These are phyloP conservation scores for Halcyon senegalensis DNA, from an alignment of 2,113 vertebrate species.

Conservation along the genomic window DNA sequence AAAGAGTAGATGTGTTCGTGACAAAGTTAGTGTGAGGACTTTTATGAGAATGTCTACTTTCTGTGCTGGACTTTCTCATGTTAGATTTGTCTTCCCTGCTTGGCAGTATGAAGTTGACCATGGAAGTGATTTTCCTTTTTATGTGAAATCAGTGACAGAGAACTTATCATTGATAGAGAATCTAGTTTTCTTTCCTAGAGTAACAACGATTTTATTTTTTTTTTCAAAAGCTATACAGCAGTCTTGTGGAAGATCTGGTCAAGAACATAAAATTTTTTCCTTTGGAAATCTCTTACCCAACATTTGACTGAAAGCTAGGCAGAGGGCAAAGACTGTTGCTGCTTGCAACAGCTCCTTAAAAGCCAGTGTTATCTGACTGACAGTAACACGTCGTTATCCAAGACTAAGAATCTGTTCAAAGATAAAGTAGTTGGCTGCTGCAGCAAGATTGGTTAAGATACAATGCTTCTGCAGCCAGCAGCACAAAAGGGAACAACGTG, in stretches of 20 bases:
- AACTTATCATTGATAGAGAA: not conserved
- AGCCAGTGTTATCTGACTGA: not conserved
- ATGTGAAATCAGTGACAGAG: not conserved
- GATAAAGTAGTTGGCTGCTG: conserved; percentile 38
- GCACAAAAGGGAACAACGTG: conserved; percentile 14
- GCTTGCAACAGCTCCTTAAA: conserved; percentile 42
- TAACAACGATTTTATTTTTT: not conserved
- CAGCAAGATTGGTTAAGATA: conserved; percentile 38
- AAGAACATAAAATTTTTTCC: not conserved
- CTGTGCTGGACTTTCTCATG: not conserved
- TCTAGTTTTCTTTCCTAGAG: not conserved
- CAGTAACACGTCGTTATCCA: conserved; percentile 5
- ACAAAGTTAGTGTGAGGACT: conserved; percentile 29
- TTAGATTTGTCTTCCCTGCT: not conserved
- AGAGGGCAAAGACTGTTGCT: not conserved
- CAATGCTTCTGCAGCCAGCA: conserved; percentile 8
- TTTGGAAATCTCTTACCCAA: not conserved
- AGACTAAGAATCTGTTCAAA: conserved; percentile 2
- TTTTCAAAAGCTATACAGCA: not conserved
- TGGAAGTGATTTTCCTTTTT: not conserved
- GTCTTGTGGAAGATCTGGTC: not conserved
- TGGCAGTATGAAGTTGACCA: not conserved
- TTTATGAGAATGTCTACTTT: not conserved
- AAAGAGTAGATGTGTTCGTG: conserved; percentile 66
- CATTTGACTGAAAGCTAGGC: not conserved